Base-by-base conservation (phyloP, 2,797 vertebrate genomes). In the Acridotheres tristis region DNA sequence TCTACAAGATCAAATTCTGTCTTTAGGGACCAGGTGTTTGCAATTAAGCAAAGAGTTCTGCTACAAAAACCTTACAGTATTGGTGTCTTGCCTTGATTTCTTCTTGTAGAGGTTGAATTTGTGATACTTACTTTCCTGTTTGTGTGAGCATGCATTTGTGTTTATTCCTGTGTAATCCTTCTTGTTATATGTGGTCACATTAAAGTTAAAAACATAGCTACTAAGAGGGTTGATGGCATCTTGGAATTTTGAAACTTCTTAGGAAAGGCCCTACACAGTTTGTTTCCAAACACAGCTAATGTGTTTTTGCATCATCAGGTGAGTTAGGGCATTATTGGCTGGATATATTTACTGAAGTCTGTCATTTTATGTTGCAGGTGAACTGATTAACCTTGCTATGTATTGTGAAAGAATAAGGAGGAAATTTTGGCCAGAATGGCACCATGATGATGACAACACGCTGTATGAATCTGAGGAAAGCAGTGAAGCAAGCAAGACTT, bases 361-460 rank as follows among this genome's bases (percentile, higher is more conserved):
- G 18, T 82, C 92, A 59, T 86, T n/a, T 47, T 72, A 30, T 96
- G 14, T 97, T 90, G 15, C 98, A 99, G 99, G 99, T 83, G 99
- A 99, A 96, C 98, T 99, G 63, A 99, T 99, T 96, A 99, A 99
- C 94, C 98, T 99, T 57, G 99, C 99, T 89, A 99, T 99, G 99
- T 99, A 99, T 97, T 99, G 99, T 68, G 99, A 99, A 97, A 98
- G 99, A 93, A 99, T 99, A 97, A 97, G 99, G 88, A 98, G 99
- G 96, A 98, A 97, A 97, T 99, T 99, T 96, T 99, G 99, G 99
- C 99, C 99, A 0, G 99, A 99, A 94, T 99, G 99, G 99, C 99
- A 99, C n/a, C 98, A 99, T 5, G 99, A 99, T 40, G 98, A 98
- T 27, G 99, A 99, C 89, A 99, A 99, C 92, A 98, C 99, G 55